Conservation (phyloP, 2,113 vertebrate genomes). For the Glaucidium brasilianum region DNA sequence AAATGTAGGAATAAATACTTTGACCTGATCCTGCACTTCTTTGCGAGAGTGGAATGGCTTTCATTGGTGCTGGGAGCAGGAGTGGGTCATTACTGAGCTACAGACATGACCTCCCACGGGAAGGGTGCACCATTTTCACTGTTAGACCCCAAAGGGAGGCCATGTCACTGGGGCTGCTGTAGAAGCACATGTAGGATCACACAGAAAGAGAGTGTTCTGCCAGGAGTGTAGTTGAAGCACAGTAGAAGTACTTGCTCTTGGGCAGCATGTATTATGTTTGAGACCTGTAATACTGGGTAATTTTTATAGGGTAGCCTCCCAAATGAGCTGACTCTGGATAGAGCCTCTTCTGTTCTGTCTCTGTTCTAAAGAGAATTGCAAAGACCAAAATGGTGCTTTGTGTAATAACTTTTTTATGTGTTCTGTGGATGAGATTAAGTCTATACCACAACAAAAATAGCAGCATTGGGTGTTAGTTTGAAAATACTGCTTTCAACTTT, state of each 20-base stretch:
- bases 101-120: accelerated
- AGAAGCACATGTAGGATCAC: not conserved
- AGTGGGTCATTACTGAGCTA: not conserved
- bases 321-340: not conserved
- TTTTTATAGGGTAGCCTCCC: not conserved
- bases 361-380: not conserved
- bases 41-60: not conserved
- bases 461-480: not conserved
- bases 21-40: not conserved
- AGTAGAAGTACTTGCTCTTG: not conserved
- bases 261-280: not conserved
- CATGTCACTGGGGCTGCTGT: accelerated
- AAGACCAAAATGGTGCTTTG: not conserved
- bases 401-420: not conserved
- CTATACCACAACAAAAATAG: not conserved
- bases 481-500: not conserved
- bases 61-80: not conserved
- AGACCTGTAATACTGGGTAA: not conserved
- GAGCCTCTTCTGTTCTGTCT: not conserved
- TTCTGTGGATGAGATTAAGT: not conserved
- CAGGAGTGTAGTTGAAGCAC: not conserved
- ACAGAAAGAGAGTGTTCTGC: not conserved
- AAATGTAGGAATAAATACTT: not conserved
- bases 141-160: not conserved
- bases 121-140: accelerated